phyloP scores from a whole-genome alignment of 2,888 invertebrate genomes.

The Hirtodrosophila trivittata region DNA sequence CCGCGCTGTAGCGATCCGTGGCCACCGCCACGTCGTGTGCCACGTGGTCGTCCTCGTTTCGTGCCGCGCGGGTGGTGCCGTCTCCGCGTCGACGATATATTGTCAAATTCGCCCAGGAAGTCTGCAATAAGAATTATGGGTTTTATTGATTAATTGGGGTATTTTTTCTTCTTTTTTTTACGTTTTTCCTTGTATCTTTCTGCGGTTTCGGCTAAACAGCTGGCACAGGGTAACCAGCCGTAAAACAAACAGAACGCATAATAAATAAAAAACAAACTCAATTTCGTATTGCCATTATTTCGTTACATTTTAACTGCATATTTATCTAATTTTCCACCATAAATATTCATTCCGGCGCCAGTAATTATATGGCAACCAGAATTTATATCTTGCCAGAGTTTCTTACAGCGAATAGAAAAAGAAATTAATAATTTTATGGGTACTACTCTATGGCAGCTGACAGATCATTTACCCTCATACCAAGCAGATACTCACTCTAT shows the following conservation, averaged over 20 bases:
- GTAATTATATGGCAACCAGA: constrained; percentile 33
- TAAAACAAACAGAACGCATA: constrained; percentile 34
- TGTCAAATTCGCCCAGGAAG: constrained; percentile 80
- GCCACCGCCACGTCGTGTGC: constrained; percentile 87
- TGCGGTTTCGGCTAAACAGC: constrained; percentile 50
- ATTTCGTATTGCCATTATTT: constrained; percentile 28
- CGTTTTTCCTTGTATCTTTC: constrained; percentile 1
- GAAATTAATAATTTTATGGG: constrained; percentile 1
- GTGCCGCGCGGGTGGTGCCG: constrained; percentile 86
- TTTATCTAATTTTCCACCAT: constrained; percentile 49
- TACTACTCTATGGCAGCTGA: not conserved
- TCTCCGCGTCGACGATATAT: constrained; percentile 80
- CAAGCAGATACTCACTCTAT: no score
- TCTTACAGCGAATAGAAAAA: not conserved
- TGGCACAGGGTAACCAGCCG: constrained; percentile 45
- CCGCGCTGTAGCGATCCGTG: constrained; percentile 81
- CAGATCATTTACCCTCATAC: no score
- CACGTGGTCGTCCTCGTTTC: constrained; percentile 90
- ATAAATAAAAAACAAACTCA: constrained; percentile 28
- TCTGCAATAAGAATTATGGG: constrained; percentile 71
- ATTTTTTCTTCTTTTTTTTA: constrained; percentile 3
- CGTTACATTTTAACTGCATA: constrained; percentile 39
- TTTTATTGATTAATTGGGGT: constrained; percentile 67
- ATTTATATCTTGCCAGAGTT: no score
- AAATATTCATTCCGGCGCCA: constrained; percentile 44